These are phyloP conservation scores for Setipinna tenuifilis DNA, from an alignment of 2,797 vertebrate species.

Conservation along the genomic window DNA sequence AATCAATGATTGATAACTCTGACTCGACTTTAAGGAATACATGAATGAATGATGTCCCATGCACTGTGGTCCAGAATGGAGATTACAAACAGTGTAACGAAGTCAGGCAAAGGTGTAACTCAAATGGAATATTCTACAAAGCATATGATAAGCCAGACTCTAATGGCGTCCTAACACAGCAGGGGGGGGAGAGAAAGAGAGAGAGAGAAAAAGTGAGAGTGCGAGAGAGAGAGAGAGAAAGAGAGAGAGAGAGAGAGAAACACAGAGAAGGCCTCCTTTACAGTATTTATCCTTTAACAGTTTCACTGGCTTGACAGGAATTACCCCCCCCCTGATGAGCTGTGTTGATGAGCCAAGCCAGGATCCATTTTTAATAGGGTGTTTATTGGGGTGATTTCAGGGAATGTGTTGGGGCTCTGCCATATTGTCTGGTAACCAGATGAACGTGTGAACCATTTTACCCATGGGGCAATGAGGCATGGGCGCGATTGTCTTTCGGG, in stretches of 20 bases:
- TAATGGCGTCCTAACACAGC: too few relatives aligned
- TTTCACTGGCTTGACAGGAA: neutral
- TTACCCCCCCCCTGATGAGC: neutral
- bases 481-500: neutral
- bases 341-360: neutral
- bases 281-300: neutral
- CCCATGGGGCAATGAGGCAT: neutral
- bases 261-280: neutral
- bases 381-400: neutral
- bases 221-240: too few relatives aligned
- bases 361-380: neutral
- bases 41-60: neutral
- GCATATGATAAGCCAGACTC: too few relatives aligned
- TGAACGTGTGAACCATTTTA: neutral
- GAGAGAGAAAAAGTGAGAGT: too few relatives aligned
- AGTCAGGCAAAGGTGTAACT: too few relatives aligned
- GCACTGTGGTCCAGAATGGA: too few relatives aligned
- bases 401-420: too few relatives aligned
- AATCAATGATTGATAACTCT: too few relatives aligned
- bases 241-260: neutral
- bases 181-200: too few relatives aligned
- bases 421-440: neutral
- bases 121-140: too few relatives aligned
- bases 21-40: too few relatives aligned
- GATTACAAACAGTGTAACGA: neutral